Percentiles rank a stretch among this genome's conserved stretches.
Conservation (phyloP, 2,113 vertebrate species). For the Toxotes chatareus region DNA sequence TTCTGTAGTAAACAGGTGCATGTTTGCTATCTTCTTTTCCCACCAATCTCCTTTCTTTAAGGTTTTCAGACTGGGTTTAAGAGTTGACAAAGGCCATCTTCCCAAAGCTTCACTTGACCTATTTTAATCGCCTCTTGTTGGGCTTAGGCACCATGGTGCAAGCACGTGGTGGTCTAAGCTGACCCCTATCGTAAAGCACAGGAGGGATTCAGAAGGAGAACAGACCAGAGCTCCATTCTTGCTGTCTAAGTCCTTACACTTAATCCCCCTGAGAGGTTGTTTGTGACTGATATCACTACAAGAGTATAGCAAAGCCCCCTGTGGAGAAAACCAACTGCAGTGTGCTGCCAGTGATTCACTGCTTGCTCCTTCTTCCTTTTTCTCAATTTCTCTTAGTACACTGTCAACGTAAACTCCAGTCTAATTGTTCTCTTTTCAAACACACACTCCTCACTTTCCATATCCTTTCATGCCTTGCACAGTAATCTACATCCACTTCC, state of each 20-base stretch:
- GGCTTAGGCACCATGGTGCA: conserved; percentile 56
- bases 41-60: conserved; percentile 60
- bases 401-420: not conserved
- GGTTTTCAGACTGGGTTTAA: conserved; percentile 63
- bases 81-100: conserved; percentile 68
- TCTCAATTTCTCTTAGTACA: not conserved
- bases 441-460: conserved; percentile 19
- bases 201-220: conserved; percentile 66
- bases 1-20: conserved; percentile 30
- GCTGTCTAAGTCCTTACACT: conserved; percentile 67
- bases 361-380: not conserved
- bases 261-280: conserved; percentile 78
- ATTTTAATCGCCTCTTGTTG: conserved; percentile 77
- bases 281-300: conserved; percentile 71
- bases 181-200: conserved; percentile 70
- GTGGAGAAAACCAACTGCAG: conserved; percentile 54
- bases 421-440: conserved; percentile 6
- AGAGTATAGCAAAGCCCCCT: conserved; percentile 47
- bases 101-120: conserved; percentile 81
- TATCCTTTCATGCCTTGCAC: not conserved
- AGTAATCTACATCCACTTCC: conserved; percentile 19
- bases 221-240: conserved; percentile 59
- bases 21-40: conserved; percentile 60
- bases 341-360: conserved; percentile 21
- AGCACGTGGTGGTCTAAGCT: conserved; percentile 72